Evolutionary conservation across 2,797 vertebrate genomes (phyloP).

Genomic region (Parotocinclus haroldoi): DNA sequence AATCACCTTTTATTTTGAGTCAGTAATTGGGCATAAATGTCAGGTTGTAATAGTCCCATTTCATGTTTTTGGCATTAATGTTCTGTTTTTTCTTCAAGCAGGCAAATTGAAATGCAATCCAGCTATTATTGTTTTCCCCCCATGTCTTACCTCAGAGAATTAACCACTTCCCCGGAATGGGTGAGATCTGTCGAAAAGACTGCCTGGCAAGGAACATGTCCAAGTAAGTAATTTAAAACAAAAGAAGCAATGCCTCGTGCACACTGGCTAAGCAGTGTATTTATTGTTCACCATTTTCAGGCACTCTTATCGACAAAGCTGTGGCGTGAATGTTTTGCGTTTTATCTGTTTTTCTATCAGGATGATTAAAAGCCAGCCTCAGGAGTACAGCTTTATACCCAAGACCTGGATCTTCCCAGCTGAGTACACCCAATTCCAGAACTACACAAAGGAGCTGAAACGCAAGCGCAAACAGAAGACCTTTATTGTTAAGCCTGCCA

Average conservation of each 20-base stretch:
- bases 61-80: constrained; percentile 73
- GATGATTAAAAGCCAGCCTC: constrained; percentile 94
- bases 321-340: background rate
- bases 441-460: constrained; percentile 93
- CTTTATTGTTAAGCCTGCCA: constrained; percentile 96
- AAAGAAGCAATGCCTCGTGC: too few species aligned
- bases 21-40: constrained; percentile 84
- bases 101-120: constrained; percentile 69
- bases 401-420: constrained; percentile 98
- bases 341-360: constrained; percentile 60
- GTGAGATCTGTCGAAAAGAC: constrained; percentile 99
- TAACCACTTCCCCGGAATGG: constrained; percentile 99
- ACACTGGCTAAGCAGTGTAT: constrained; percentile 9
- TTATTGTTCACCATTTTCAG: background rate
- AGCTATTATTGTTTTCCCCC: constrained; percentile 73
- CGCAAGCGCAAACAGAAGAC: constrained; percentile 96
- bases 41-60: constrained; percentile 76
- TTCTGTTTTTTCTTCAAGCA: constrained; percentile 65
- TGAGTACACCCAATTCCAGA: constrained; percentile 96
- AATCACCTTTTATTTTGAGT: constrained; percentile 80
- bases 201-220: constrained; percentile 99
- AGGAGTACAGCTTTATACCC: constrained; percentile 95
- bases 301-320: background rate
- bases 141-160: constrained; percentile 86
- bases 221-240: constrained; percentile 79